Evolutionary conservation across 2,113 vertebrate species (phyloP), one percentile per base, ranked within the genome.

Genomic region (Cephalopholis sonnerati): DNA sequence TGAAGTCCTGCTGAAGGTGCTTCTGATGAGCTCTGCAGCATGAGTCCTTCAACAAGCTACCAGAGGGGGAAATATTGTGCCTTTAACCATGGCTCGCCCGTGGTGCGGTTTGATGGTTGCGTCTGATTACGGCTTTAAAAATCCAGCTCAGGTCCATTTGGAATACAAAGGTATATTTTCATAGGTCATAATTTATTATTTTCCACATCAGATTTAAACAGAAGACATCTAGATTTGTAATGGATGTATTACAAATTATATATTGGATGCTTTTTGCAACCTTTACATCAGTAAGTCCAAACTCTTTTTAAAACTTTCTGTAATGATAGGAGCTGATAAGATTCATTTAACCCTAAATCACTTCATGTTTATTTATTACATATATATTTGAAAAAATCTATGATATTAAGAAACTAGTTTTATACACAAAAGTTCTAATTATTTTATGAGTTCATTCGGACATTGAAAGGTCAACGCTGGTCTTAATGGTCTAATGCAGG

Each of bases 71-170:
- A 46, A 29, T 44, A 66, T 67, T 88, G 93, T 94, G 93, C 93
- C 93, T 94, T 94, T 82, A 87, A 77, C 86, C 50, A 11, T 79
- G 84, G 83, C 32, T 3, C 54, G 41, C 58, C 76, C 88, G 74
- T 69, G 85, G 79, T 84, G 64, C 68, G 55, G 91, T 90, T 84
- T 55, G 90, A 87, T 86, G 80, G 91, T 91, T 88, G 68, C 39
- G 84, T 89, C 83, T 84, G 91, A 93, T 92, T 90, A 93, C 0
- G 92, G 92, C 93, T 94, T 93, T 93, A 92, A 94, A 92, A 92
- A 92, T 91, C 91, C 89, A 91, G 90, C 92, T 93, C 93, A 93
- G 92, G 93, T 94, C 90, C 83, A 71, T 86, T 93, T 91, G 85
- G 50, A 86, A 92, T 89, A 89, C 57, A 89, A 92, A 91, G 77